Conservation (phyloP, 1,140 invertebrate species). For the Alviniconcha marisindica region DNA sequence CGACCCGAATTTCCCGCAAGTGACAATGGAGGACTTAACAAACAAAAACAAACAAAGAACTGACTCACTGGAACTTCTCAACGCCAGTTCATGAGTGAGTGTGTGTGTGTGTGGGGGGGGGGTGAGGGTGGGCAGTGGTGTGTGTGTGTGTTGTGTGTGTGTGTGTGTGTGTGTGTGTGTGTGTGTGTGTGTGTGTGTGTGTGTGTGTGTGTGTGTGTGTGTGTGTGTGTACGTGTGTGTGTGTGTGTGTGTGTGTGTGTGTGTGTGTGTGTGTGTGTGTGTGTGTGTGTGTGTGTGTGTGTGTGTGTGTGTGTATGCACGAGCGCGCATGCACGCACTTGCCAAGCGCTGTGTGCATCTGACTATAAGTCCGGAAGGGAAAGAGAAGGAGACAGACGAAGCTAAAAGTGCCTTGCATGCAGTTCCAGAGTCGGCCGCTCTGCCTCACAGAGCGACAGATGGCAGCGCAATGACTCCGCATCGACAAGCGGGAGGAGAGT, state of each 20-base stretch:
- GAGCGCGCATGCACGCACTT: too few relatives aligned
- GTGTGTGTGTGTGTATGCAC: not conserved
- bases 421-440: not conserved
- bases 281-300: not conserved
- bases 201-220: slow-evolving; percentile 17
- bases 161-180: not conserved
- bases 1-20: too few relatives aligned
- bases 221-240: not conserved
- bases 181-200: slow-evolving; percentile 1
- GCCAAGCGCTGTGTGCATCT: too few relatives aligned
- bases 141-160: not conserved
- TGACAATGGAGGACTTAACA: too few relatives aligned
- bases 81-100: too few relatives aligned
- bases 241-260: not conserved
- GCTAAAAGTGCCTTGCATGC: slow-evolving; percentile 1
- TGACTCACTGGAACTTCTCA: too few relatives aligned
- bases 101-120: not conserved
- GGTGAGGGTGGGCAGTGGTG: not conserved
- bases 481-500: too few relatives aligned
- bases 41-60: too few relatives aligned
- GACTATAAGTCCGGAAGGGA: too few relatives aligned
- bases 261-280: not conserved
- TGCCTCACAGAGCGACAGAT: not conserved
- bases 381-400: too few relatives aligned
- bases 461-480: too few relatives aligned